Base-by-base conservation (phyloP, 2,888 invertebrate species). In the Geophilus truncorum region DNA sequence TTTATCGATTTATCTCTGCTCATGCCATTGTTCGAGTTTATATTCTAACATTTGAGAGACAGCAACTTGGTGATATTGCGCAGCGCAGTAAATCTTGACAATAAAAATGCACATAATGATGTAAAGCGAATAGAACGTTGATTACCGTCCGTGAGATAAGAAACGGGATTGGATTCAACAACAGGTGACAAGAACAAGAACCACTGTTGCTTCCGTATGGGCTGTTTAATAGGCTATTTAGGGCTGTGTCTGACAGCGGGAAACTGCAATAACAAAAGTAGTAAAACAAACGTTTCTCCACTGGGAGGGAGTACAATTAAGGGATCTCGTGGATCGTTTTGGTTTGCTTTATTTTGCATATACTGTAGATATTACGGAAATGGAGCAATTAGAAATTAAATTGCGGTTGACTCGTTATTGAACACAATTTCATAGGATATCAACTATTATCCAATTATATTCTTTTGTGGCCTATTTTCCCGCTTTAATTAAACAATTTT, bases 191-290 rank as follows among this genome's bases (percentile, higher is more conserved):
- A 28, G 70, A 51, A 23, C 12, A 6, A 12, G 70, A 25, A 70
- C 9, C n/a, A n/a, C n/a, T n/a, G n/a, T 25, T 10, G 70, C 70
- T 25, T 70, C 70, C 70, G 28, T n/a, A n/a, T 25, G n/a, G 25
- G 25, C 25, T 70, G 70, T 70, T 70, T 70, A 70, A 70, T 70
- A 28, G 28, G 28, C 25, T 70, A 70, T 70, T 70, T 70, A 70
- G 28, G 57, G 21, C 57, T 10, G 5, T 62, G 18, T 18, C 23
- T n/a, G 70, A 70, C 70, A 28, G 70, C 70, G 25, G 70, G 28
- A n/a, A 62, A 15, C 70, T 70, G 70, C 70, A 70, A 70, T 70
- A 70, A 70, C 28, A 70, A 25, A 70, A 70, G 70, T 28, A 70
- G 70, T 25, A 25, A 70, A 70, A 10, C 70, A 70, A 70, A 12